Evolutionary conservation across 2,113 vertebrate species (phyloP).

Genomic region (Percina caprodes): DNA sequence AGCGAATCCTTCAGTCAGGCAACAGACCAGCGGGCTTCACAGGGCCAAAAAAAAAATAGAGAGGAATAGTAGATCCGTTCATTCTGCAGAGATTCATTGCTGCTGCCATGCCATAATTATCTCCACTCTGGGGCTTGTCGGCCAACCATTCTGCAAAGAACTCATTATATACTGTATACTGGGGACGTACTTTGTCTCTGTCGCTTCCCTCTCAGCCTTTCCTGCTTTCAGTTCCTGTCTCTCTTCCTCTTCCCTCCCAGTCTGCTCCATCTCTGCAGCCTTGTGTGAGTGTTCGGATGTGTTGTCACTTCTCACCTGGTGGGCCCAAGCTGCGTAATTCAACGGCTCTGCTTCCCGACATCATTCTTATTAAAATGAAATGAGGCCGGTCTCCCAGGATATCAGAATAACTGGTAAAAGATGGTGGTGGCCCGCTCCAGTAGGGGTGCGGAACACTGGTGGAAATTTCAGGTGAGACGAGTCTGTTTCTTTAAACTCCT

Average conservation of each 20-base stretch:
- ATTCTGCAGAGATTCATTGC: constrained; percentile 56
- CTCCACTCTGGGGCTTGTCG: constrained; percentile 52
- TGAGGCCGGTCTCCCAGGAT: constrained; percentile 46
- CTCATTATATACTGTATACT: constrained; percentile 53
- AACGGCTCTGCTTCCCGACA: constrained; percentile 50
- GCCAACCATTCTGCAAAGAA: constrained; percentile 54
- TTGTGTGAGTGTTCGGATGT: constrained; percentile 28
- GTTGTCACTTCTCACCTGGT: constrained; percentile 49
- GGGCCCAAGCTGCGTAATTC: constrained; percentile 46
- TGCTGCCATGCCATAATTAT: constrained; percentile 61
- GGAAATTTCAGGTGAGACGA: constrained; percentile 12
- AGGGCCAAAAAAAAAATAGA: constrained; percentile 50
- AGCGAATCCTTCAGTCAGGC: constrained; percentile 32
- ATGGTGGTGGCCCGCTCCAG: neutral
- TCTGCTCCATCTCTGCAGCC: constrained; percentile 14
- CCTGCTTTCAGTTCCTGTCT: constrained; percentile 22
- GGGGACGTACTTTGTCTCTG: constrained; percentile 42
- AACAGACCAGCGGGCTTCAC: constrained; percentile 29
- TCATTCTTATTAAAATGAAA: constrained; percentile 57
- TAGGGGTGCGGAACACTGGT: neutral
- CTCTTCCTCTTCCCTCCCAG: neutral
- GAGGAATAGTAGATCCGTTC: constrained; percentile 43
- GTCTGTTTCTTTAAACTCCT: constrained; percentile 8
- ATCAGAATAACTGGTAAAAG: neutral
- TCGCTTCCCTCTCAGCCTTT: constrained; percentile 30